phyloP scores from a whole-genome alignment of 37 sponge, comb jelly and placozoan species.

The Geodia barretti region DNA sequence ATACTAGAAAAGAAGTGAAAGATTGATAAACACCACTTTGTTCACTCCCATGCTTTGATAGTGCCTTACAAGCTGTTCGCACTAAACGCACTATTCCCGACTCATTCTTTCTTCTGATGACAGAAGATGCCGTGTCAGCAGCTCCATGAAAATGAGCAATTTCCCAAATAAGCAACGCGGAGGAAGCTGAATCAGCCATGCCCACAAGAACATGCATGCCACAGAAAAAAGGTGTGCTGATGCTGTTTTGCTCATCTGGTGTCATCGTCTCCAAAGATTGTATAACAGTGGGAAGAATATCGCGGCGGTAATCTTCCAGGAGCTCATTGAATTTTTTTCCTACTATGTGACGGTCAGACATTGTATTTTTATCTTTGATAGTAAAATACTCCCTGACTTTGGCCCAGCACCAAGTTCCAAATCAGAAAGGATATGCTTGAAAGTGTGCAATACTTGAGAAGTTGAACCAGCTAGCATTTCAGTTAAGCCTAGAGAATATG shows the following conservation, averaged over 20 bases:
- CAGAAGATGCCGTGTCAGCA: not conserved
- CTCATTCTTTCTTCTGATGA: not conserved
- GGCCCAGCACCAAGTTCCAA: not conserved
- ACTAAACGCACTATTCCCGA: conserved; percentile 16
- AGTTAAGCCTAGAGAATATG: conserved; percentile 29
- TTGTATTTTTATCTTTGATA: conserved; percentile 29
- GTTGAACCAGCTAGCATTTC: conserved; percentile 41
- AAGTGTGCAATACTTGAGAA: not conserved
- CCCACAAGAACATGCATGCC: conserved; percentile 43
- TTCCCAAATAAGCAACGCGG: conserved; percentile 19
- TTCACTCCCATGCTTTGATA: conserved; percentile 24
- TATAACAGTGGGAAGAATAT: conserved; percentile 17
- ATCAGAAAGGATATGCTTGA: conserved; percentile 32
- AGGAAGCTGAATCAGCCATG: conserved; percentile 26
- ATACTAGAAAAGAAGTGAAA: conserved; percentile 1
- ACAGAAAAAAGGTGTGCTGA: conserved; percentile 37
- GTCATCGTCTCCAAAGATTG: conserved; percentile 7
- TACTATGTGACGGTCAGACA: conserved; percentile 49
- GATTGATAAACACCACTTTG: conserved; percentile 7
- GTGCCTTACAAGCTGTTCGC: conserved; percentile 41
- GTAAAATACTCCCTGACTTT: not conserved
- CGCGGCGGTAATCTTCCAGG: conserved; percentile 33
- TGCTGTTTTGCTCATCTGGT: not conserved
- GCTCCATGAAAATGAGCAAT: not conserved
- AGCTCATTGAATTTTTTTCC: conserved; percentile 37